A percentile compares a stretch with the other conserved stretches of the same genome.
phyloP scores from a whole-genome alignment of 2,888 invertebrate species.

The Capitulum mitella region DNA sequence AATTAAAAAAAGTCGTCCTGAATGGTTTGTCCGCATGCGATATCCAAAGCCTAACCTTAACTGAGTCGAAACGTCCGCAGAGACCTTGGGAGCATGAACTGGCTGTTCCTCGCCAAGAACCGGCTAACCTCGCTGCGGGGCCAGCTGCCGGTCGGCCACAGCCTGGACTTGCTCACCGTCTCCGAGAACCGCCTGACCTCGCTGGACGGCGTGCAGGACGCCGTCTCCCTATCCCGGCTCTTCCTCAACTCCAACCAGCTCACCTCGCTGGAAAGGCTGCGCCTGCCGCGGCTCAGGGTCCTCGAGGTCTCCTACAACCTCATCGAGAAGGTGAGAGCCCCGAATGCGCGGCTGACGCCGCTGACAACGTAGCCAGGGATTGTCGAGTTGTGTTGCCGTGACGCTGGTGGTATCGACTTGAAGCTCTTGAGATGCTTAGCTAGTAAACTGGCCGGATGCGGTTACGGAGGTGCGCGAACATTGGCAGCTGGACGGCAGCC shows the following conservation, averaged over 20 bases:
- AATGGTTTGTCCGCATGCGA: no score
- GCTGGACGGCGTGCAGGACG: background rate
- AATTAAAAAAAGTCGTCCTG: no score
- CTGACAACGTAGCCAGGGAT: no score
- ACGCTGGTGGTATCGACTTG: no score
- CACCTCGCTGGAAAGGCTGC: background rate
- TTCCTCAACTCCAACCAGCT: background rate
- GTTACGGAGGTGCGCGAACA: no score
- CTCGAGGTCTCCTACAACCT: background rate
- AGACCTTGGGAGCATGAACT: background rate
- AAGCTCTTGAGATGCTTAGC: no score
- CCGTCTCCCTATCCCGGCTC: background rate
- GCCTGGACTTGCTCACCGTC: background rate
- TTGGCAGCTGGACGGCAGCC: no score
- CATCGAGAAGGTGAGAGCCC: background rate
- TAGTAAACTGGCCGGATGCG: no score
- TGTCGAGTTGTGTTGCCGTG: no score
- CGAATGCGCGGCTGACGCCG: no score
- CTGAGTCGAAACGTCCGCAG: no score
- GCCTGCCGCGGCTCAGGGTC: background rate
- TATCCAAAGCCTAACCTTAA: no score
- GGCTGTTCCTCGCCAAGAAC: background rate
- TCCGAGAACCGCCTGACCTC: conserved; percentile 1
- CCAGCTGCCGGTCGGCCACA: background rate
- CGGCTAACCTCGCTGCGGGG: background rate